phyloP scores from a whole-genome alignment of 2,888 invertebrate genomes.

The Muschampia plurimacula region DNA sequence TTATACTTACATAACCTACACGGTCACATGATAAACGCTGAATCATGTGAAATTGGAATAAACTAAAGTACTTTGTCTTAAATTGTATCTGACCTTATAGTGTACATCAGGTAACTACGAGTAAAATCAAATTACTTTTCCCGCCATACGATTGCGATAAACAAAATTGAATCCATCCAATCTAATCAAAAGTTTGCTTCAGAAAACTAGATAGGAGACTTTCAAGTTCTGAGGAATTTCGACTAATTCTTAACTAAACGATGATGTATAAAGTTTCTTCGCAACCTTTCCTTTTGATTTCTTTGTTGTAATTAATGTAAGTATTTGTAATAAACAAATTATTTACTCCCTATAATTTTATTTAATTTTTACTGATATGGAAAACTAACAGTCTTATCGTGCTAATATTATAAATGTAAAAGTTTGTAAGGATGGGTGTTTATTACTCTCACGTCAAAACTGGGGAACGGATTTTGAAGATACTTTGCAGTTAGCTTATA shows the following conservation, averaged over 20 bases:
- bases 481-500: too few relatives aligned
- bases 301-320: not conserved
- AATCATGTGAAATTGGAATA: constrained; percentile 10
- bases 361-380: too few relatives aligned
- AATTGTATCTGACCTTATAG: not conserved
- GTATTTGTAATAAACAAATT: not conserved
- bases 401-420: too few relatives aligned
- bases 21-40: constrained; percentile 18
- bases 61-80: constrained; percentile 3
- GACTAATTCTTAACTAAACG: constrained; percentile 19
- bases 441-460: too few relatives aligned
- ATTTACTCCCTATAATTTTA: too few relatives aligned
- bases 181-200: constrained; percentile 32
- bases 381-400: too few relatives aligned
- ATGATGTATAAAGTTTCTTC: constrained; percentile 9
- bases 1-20: constrained; percentile 50
- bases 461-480: too few relatives aligned
- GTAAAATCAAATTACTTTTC: constrained; percentile 24
- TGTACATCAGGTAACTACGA: constrained; percentile 13
- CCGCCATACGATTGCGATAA: constrained; percentile 23
- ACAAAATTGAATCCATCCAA: constrained; percentile 29
- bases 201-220: constrained; percentile 10
- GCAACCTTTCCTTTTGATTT: not conserved
- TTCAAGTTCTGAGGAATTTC: constrained; percentile 21
- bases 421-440: too few relatives aligned